phyloP scores from a whole-genome alignment of 2,888 invertebrate genomes.

The Sussaba pulchella region DNA sequence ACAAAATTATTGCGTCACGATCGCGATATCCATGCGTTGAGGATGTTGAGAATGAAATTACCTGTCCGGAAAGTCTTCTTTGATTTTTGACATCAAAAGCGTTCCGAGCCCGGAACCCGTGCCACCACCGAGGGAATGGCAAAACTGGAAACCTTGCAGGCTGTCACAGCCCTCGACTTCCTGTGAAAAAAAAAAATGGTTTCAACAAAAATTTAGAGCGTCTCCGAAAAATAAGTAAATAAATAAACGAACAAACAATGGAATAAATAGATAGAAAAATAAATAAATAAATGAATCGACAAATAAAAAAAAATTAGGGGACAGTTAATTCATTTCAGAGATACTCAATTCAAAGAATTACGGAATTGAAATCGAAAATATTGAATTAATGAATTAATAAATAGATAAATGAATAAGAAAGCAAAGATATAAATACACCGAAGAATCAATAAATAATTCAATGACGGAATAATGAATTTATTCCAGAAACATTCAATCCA shows the following conservation, averaged over 20 bases:
- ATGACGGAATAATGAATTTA: background rate
- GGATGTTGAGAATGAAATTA: background rate
- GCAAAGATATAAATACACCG: no score
- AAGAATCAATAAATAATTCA: no score
- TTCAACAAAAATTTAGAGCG: background rate
- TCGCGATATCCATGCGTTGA: background rate
- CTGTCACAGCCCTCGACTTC: constrained; percentile 83
- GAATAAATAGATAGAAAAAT: no score
- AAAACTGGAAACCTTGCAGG: constrained; percentile 86
- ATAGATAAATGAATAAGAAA: no score
- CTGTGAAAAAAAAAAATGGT: constrained; percentile 16
- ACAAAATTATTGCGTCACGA: background rate
- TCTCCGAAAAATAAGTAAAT: background rate
- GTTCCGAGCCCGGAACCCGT: constrained; percentile 88
- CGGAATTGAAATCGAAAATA: no score
- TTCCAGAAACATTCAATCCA: no score
- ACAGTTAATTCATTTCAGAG: no score
- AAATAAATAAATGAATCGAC: no score
- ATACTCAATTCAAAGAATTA: no score
- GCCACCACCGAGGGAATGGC: constrained; percentile 87
- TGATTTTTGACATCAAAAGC: constrained; percentile 86
- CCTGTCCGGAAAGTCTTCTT: constrained; percentile 86
- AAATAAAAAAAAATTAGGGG: no score
- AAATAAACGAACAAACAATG: no score
- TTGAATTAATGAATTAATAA: no score